These are phyloP conservation scores for Epinephelus coioides DNA, from an alignment of 2,797 vertebrate species.

Conservation along the genomic window DNA sequence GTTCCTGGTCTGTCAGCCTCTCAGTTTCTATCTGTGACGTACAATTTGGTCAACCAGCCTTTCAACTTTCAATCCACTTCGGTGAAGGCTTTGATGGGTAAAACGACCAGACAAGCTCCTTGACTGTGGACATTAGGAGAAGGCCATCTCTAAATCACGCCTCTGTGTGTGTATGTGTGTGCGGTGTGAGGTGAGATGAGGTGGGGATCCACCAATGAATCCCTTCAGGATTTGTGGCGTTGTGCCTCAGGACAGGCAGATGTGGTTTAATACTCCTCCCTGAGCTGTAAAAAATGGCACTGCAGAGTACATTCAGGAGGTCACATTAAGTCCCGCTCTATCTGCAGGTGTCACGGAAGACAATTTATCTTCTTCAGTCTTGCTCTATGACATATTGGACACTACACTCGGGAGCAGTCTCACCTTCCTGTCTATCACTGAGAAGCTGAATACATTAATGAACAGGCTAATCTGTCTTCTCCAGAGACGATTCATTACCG, in stretches of 20 bases:
- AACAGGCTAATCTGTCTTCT: constrained; percentile 63
- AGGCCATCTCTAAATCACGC: constrained; percentile 73
- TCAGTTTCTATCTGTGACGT: constrained; percentile 32
- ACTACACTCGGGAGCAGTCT: constrained; percentile 27
- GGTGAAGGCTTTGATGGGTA: constrained; percentile 37
- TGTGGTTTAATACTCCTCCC: constrained; percentile 56
- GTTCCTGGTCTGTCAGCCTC: constrained; percentile 17
- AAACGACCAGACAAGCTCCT: constrained; percentile 42
- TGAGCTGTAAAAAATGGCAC: constrained; percentile 51
- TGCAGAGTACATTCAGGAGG: constrained; percentile 45
- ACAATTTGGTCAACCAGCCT: constrained; percentile 26
- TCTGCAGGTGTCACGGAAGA: constrained; percentile 48
- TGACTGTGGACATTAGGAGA: constrained; percentile 50
- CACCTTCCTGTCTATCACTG: constrained; percentile 58
- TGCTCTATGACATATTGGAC: constrained; percentile 51
- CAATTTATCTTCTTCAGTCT: constrained; percentile 59
- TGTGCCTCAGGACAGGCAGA: constrained; percentile 55
- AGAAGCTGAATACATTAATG: constrained; percentile 59
- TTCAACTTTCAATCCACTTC: constrained; percentile 47
- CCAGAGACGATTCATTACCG: constrained; percentile 58
- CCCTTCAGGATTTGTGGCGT: constrained; percentile 64
- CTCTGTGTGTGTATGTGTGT: not conserved
- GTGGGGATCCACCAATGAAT: constrained; percentile 53
- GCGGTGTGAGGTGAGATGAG: too few relatives aligned
- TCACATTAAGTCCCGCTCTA: constrained; percentile 54